Evolutionary conservation across 2,888 invertebrate species (phyloP).

Genomic region (Plebejus anna): DNA sequence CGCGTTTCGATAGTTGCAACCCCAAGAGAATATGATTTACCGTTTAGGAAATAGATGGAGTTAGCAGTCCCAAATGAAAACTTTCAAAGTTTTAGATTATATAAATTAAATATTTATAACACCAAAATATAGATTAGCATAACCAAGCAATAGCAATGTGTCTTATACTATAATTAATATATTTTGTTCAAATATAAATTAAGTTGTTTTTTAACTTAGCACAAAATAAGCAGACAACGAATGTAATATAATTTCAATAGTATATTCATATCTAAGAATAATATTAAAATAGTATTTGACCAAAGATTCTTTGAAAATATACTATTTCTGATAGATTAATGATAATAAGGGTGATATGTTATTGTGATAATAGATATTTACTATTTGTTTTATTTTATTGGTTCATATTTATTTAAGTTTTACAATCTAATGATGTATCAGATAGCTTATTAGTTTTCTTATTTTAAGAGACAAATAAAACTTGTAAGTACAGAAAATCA

Average conservation of each 20-base stretch:
- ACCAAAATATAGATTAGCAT: not conserved
- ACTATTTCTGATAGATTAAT: not conserved
- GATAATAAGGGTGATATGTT: constrained; percentile 14
- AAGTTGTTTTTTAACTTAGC: not conserved
- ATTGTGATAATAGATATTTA: constrained; percentile 25
- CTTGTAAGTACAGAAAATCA: not conserved
- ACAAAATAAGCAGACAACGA: not conserved
- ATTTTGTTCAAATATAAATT: not conserved
- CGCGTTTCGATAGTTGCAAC: not conserved
- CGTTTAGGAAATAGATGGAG: not conserved
- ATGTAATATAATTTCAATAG: not conserved
- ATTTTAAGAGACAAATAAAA: not conserved
- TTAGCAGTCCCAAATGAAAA: not conserved
- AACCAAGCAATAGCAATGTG: too few species aligned
- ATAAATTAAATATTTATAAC: not conserved
- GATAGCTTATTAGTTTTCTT: not conserved
- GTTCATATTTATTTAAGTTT: not conserved
- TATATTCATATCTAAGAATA: not conserved
- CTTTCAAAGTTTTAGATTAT: not conserved
- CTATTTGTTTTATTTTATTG: not conserved
- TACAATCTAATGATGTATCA: not conserved
- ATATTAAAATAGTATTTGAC: not conserved
- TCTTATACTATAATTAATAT: too few species aligned
- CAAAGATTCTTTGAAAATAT: constrained; percentile 9
- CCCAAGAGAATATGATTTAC: not conserved